Conservation (phyloP, 2,797 vertebrate species). For the Chelonia mydas region DNA sequence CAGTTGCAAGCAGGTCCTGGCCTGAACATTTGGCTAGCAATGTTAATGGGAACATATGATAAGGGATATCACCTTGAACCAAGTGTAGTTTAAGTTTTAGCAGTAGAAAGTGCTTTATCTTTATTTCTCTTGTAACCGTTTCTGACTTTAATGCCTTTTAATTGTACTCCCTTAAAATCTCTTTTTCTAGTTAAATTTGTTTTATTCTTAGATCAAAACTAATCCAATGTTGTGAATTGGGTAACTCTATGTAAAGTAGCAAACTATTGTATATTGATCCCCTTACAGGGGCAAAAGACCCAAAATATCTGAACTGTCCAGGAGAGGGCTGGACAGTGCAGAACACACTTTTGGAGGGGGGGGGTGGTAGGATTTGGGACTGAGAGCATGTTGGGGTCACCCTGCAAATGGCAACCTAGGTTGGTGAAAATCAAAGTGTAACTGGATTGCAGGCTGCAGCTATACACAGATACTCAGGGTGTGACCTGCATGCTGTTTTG, state of each 20-base stretch:
- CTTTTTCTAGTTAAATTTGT: neutral
- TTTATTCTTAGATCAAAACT: neutral
- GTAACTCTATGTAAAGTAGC: neutral
- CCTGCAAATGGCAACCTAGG: neutral
- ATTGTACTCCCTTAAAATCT: neutral
- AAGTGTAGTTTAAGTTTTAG: neutral
- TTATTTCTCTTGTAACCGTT: neutral
- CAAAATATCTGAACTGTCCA: neutral
- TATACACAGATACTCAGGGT: neutral
- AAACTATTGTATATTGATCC: neutral
- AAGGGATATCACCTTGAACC: neutral
- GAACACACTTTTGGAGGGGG: neutral
- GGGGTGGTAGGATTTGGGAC: neutral
- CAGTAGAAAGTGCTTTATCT: neutral
- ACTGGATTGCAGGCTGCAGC: neutral
- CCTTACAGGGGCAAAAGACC: neutral
- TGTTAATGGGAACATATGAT: neutral
- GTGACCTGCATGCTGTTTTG: neutral
- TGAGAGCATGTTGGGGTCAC: neutral
- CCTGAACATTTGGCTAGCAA: neutral
- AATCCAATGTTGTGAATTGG: neutral
- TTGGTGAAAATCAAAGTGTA: neutral
- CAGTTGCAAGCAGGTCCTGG: neutral
- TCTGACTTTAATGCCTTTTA: neutral
- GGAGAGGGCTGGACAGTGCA: neutral